Evolutionary conservation across 2,888 invertebrate genomes (phyloP), one percentile per base, ranked within the genome.

Genomic region (Philereme transversata): DNA sequence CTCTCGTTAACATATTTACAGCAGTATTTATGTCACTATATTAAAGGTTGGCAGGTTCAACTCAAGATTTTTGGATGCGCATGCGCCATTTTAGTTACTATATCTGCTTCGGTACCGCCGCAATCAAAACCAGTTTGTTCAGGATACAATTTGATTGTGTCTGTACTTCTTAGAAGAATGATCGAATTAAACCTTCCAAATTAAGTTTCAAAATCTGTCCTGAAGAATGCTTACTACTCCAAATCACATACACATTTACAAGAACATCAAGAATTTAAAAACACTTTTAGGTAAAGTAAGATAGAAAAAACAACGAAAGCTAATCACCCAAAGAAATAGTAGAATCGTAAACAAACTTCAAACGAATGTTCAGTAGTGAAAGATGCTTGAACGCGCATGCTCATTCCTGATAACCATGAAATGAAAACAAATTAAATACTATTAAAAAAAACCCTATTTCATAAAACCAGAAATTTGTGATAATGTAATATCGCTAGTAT

Each of bases 341-440:
- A 65, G 50, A 61, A 64, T 62, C 52, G 70, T 74, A 70, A 77
- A 71, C 71, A 74, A 64, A 69, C 70, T 73, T 71, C 38, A 60
- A 51, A 64, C 47, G 40, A 65, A 58, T 58, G 9, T 48, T 35
- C 35, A n/a, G 44, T 51, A 64, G 64, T 68, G 57, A 67, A 58
- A 68, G 62, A 66, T 71, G 62, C 58, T 74, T 60, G 51, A 63
- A 71, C 57, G 68, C 65, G 67, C 84, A 82, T 83, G 84, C 83
- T 74, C 83, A 84, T 83, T 83, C 81, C 82, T 77, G 80, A 79
- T 72, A 67, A 66, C 62, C 63, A 57, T 69, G 57, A 60, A 54
- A 52, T 58, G 48, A 57, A 64, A 49, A 51, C 45, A 53, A 51
- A 46, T 35, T 5, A 8, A 43, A 48, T 36, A 36, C 35, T 43